Evolutionary conservation across 2,113 vertebrate genomes (phyloP), one percentile per base, ranked within the genome.

Genomic region (Melanerpes aurifrons): DNA sequence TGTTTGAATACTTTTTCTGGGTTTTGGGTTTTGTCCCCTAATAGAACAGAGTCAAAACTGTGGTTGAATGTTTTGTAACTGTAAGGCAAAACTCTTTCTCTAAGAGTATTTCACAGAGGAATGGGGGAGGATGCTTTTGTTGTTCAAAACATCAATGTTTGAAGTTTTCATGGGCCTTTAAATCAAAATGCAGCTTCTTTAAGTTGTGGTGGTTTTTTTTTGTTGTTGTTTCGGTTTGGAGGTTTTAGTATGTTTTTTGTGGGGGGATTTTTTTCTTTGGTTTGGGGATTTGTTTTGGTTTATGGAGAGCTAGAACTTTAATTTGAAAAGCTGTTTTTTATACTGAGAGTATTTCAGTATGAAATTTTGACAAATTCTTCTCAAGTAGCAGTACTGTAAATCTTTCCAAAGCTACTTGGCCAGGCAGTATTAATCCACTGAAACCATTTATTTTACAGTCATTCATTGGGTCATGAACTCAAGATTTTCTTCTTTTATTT

Each of bases 61-160:
- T 58, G 50, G 77, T 82, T 91, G 81, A 81, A 67, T 89, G 78
- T 92, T 94, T 92, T 94, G 35, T 93, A 85, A 94, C 91, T 96
- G 70, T 56, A 45, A 96, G 89, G 91, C 93, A 92, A 87, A 84
- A 54, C 57, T 59, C 75, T 32, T 89, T 90, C 63, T 76, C 20
- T 40, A 9, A 64, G 47, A 76, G 17, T 7, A 10, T 89, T 94
- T 84, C 77, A 69, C 62, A 75, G 50, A 88, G 47, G 15, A 43
- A 53, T 73, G 45, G 40, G 21, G 53, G 31, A 90, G 29, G 21
- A 62, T 56, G 15, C 25, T 79, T 86, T 3, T 72, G 56, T 64
- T 59, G 93, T 87, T 79, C 26, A 18, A 48, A 73, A 67, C n/a
- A 75, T 82, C 35, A 48, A 2, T 32, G 59, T 79, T 26, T 75